Conservation (phyloP, 2,888 invertebrate species). For the Hirtodrosophila trivittata region DNA sequence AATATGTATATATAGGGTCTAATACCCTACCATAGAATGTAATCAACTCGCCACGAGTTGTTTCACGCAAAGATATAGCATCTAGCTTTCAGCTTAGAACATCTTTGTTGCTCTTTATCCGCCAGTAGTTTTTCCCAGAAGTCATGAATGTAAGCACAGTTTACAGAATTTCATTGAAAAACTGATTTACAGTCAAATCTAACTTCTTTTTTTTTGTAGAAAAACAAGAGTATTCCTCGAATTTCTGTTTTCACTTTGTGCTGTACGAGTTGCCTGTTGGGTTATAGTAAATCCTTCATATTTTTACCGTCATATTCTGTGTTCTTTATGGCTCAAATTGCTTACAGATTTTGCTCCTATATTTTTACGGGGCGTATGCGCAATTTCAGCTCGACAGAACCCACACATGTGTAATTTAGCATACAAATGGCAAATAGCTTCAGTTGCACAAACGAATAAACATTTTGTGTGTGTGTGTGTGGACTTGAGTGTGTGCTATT, state of each 20-base stretch:
- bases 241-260: not conserved
- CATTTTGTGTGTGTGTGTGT: not conserved
- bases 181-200: too few species aligned
- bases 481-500: slow-evolving; percentile 14
- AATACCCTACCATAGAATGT: too few species aligned
- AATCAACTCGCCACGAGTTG: too few species aligned
- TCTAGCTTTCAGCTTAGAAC: too few species aligned
- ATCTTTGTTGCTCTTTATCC: too few species aligned
- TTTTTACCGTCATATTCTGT: slow-evolving; percentile 37
- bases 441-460: slow-evolving; percentile 14
- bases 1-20: slow-evolving; percentile 8
- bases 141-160: too few species aligned
- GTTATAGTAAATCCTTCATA: slow-evolving; percentile 53
- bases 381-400: slow-evolving; percentile 39
- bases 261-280: slow-evolving; percentile 32
- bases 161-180: too few species aligned
- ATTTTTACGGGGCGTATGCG: slow-evolving; percentile 57
- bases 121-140: too few species aligned
- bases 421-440: slow-evolving; percentile 33
- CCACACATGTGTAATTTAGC: slow-evolving; percentile 38
- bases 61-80: too few species aligned
- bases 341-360: slow-evolving; percentile 32
- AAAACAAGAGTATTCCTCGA: slow-evolving; percentile 5
- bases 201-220: slow-evolving; percentile 18
- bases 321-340: slow-evolving; percentile 62